Evolutionary conservation across 2,888 invertebrate genomes (phyloP), one percentile per base, ranked within the genome.

Genomic region (Euzophera pinguis): DNA sequence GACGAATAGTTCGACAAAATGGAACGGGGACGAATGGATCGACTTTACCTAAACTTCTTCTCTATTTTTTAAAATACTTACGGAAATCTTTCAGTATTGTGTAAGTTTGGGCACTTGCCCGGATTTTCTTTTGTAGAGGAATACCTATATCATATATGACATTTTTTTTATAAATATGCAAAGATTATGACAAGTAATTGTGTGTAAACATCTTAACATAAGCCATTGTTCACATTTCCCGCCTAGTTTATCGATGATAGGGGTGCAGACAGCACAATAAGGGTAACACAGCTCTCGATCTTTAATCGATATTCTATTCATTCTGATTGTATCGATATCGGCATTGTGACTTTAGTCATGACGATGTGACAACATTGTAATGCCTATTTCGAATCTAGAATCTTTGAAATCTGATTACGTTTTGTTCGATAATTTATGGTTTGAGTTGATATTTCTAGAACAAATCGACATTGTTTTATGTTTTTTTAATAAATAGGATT

Each of bases 221-320:
- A 17, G 42, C 51, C 27, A 82, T 85, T 86, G 82, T 85, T 71
- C 75, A 63, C 71, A 70, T 71, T 73, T 66, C 69, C 71, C 76
- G 81, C 77, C 81, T 80, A 77, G 74, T 75, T 78, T 74, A 75
- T 65, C 69, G 61, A 69, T 70, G 78, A 77, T 75, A 76, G 78
- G 80, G 81, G 74, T 78, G 78, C 54, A 64, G 88, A 88, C 88
- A 87, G 84, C 68, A 87, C 88, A 89, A 89, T 89, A 81, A 81
- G 79, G 77, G 80, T 76, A 78, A 81, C 79, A 77, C 68, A 69
- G 71, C 71, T 66, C 61, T 70, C 66, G 66, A 76, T 75, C 72
- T 71, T 73, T 73, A 72, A 76, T 81, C 84, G 78, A 81, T 80
- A 70, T 65, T 72, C 65, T 72, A 78, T 81, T 81, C 73, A 76